These are phyloP conservation scores for Antigone vipio DNA, from an alignment of 2,113 vertebrate genomes.

Conservation along the genomic window DNA sequence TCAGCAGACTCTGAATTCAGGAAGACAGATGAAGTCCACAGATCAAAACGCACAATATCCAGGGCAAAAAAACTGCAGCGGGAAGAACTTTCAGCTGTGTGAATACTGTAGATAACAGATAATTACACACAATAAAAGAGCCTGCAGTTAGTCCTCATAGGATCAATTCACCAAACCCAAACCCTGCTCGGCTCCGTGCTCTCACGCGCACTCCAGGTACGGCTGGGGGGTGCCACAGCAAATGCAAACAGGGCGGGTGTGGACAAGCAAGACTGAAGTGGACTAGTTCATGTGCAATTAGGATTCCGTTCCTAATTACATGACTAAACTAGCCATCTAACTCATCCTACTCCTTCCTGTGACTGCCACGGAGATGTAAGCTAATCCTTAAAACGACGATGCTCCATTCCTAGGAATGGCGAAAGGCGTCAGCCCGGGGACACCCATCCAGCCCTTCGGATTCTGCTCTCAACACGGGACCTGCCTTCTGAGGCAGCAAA, in stretches of 20 bases:
- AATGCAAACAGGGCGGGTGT: fast-evolving
- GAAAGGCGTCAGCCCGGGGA: not conserved
- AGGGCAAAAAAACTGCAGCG: not conserved
- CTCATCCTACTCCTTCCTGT: fast-evolving
- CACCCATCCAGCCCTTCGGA: not conserved
- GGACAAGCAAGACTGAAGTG: fast-evolving
- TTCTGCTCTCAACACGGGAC: not conserved
- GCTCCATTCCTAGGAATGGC: not conserved
- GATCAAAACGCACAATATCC: not conserved
- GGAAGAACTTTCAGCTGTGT: not conserved
- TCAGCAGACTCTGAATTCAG: not conserved
- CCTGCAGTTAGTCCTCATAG: fast-evolving
- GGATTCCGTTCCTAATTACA: fast-evolving
- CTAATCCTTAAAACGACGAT: no score
- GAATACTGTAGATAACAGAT: fast-evolving
- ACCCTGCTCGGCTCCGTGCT: not conserved
- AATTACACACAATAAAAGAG: fast-evolving
- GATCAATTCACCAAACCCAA: fast-evolving
- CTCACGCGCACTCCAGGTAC: fast-evolving
- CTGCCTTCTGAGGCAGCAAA: no score
- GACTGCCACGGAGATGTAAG: not conserved
- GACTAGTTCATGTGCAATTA: fast-evolving
- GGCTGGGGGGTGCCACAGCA: fast-evolving
- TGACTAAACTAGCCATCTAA: not conserved
- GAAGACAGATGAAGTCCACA: not conserved